Evolutionary conservation across 2,797 vertebrate species (phyloP), one percentile per base, ranked within the genome.

Genomic region (Alfaro cultratus): DNA sequence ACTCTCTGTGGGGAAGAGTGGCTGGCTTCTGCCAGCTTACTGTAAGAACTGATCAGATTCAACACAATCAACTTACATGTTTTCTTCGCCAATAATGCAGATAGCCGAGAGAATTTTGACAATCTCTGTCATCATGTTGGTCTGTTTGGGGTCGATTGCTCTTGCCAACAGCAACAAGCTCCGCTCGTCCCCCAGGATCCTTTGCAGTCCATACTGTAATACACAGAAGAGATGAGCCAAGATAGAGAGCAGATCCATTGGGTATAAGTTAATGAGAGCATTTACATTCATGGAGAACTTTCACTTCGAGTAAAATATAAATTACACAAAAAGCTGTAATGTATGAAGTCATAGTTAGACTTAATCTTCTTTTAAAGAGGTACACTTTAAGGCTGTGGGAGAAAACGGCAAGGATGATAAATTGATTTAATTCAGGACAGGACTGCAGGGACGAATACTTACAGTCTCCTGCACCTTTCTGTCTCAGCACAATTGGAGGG

Each of bases 81-180:
- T 99, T 67, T 99, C 99, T 89, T 99, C 98, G 85, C 96, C 99
- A 71, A 99, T 94, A 83, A 99, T 99, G 87, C 98, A 99, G 92
- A 99, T 89, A 21, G 99, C 99, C 55, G 99, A 99, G 76, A 99
- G 97, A 74, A 99, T 97, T 94, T 99, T 99, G 81, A 99, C 96
- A 23, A 96, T 99, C 95, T 99, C 99, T 0, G 97, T 99, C 99
- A 99, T 99, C 97, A 99, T 99, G 89, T 91, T 96, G 39, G 97
- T 95, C 81, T 99, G 98, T 89, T 97, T 99, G 79, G 98, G 98
- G 93, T 99, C 98, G 82, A 99, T 96, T 1, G 98, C 97, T 91
- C 97, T 95, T 18, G 98, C 96, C 88, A 99, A 85, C 43, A 99
- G 90, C 78, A 98, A 88, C 51, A 99, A 96, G 85, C 98, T 97